A percentile compares a stretch with the other conserved stretches of the same genome.
phyloP scores from a whole-genome alignment of 2,113 vertebrate genomes.

The Phycodurus eques region DNA sequence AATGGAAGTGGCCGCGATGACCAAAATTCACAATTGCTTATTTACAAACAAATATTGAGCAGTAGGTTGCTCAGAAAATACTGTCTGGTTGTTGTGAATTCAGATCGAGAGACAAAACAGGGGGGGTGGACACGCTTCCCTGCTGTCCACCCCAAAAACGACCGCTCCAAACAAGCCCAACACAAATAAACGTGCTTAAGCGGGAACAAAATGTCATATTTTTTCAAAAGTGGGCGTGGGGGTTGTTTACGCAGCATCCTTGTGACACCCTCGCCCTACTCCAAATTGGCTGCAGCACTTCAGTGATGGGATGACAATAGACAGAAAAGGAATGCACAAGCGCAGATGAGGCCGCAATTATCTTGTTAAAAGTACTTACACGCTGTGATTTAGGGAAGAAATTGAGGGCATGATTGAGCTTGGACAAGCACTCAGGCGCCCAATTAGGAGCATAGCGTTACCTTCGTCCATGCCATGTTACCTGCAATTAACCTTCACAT shows the following conservation, averaged over 20 bases:
- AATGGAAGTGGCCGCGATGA: too few species aligned
- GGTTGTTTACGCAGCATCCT: constrained; percentile 26
- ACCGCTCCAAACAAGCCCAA: neutral
- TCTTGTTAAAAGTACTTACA: constrained; percentile 45
- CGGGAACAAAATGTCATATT: constrained; percentile 33
- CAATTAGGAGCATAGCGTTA: too few species aligned
- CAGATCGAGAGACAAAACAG: neutral
- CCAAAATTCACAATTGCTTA: too few species aligned
- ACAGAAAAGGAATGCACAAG: constrained; percentile 31
- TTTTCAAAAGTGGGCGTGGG: constrained; percentile 18
- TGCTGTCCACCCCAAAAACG: neutral
- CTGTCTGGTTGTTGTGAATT: too few species aligned
- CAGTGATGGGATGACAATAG: constrained; percentile 56
- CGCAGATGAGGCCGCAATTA: constrained; percentile 44
- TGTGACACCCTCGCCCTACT: constrained; percentile 38
- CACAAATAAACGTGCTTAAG: constrained; percentile 8
- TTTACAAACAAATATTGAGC: too few species aligned
- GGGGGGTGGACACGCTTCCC: neutral
- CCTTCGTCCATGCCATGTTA: constrained; percentile 16
- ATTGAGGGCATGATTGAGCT: constrained; percentile 46
- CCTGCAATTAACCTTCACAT: constrained; percentile 11
- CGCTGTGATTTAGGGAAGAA: constrained; percentile 31
- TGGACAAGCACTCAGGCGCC: constrained; percentile 27
- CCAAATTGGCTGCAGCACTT: constrained; percentile 43
- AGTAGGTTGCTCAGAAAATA: too few species aligned